Evolutionary conservation across 2,113 vertebrate genomes (phyloP).

Genomic region (Gasterosteus aculeatus): DNA sequence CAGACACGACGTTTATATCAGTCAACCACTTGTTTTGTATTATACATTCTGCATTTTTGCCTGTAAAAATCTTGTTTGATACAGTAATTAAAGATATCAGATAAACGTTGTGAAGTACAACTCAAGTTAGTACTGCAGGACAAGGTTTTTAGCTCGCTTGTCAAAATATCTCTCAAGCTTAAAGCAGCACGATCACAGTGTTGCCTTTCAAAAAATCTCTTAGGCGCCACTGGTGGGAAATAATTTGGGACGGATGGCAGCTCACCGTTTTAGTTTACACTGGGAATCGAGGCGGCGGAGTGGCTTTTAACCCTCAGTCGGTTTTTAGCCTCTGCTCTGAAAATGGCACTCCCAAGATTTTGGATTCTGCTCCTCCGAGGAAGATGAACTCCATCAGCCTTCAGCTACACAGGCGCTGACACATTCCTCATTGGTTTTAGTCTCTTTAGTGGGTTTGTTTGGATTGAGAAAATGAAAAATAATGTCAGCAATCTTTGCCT

Average conservation of each 20-base stretch:
- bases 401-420: neutral
- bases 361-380: neutral
- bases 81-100: too few relatives aligned
- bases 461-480: neutral
- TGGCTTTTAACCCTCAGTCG: neutral
- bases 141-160: neutral
- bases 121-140: too few relatives aligned
- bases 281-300: neutral
- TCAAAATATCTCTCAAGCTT: neutral
- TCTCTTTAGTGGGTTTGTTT: neutral
- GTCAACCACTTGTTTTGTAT: too few relatives aligned
- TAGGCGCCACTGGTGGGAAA: neutral
- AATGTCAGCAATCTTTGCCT: neutral
- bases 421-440: neutral
- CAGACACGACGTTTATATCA: too few relatives aligned
- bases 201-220: neutral
- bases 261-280: neutral
- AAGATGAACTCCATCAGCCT: neutral
- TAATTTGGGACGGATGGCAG: neutral
- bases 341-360: neutral
- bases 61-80: too few relatives aligned
- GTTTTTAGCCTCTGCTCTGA: too few relatives aligned
- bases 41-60: too few relatives aligned
- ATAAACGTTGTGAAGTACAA: too few relatives aligned
- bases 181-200: too few relatives aligned